phyloP scores from a whole-genome alignment of 2,888 invertebrate species.

The Eupithecia subfuscata region DNA sequence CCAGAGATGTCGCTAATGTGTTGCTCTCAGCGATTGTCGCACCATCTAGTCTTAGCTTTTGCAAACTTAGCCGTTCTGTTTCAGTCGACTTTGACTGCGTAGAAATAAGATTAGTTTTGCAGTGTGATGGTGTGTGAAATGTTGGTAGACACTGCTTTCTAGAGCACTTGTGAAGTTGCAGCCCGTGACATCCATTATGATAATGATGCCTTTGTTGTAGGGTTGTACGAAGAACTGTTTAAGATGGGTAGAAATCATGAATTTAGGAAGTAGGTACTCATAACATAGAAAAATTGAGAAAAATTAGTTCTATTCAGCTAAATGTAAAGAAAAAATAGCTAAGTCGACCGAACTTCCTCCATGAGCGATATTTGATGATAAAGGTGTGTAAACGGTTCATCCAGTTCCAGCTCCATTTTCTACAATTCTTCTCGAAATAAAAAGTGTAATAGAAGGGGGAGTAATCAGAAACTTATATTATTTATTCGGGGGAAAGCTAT shows the following conservation, averaged over 20 bases:
- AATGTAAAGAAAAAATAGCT: too few species aligned
- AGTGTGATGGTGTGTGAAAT: conserved; percentile 26
- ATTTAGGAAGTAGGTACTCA: background rate
- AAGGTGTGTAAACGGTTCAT: too few species aligned
- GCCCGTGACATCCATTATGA: conserved; percentile 82
- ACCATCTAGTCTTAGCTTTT: conserved; percentile 66
- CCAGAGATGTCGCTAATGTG: conserved; percentile 81
- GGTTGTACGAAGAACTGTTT: conserved; percentile 53
- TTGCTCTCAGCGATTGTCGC: conserved; percentile 72
- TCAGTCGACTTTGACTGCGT: conserved; percentile 35
- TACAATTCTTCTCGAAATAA: too few species aligned
- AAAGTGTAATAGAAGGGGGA: too few species aligned
- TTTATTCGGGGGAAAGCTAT: too few species aligned
- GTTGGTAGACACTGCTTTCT: conserved; percentile 63
- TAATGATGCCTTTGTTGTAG: conserved; percentile 75
- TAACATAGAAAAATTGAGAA: too few species aligned
- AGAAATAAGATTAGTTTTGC: conserved; percentile 46
- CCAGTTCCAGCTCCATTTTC: too few species aligned
- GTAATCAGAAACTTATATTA: too few species aligned
- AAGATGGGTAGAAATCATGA: background rate
- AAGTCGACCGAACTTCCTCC: too few species aligned
- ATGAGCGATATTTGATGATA: too few species aligned
- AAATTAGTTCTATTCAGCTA: too few species aligned
- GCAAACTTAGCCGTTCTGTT: conserved; percentile 52
- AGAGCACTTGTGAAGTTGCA: conserved; percentile 77